A percentile compares a stretch with the other conserved stretches of the same genome.
Conservation (phyloP, 2,888 invertebrate genomes). For the Entomobrya proxima region DNA sequence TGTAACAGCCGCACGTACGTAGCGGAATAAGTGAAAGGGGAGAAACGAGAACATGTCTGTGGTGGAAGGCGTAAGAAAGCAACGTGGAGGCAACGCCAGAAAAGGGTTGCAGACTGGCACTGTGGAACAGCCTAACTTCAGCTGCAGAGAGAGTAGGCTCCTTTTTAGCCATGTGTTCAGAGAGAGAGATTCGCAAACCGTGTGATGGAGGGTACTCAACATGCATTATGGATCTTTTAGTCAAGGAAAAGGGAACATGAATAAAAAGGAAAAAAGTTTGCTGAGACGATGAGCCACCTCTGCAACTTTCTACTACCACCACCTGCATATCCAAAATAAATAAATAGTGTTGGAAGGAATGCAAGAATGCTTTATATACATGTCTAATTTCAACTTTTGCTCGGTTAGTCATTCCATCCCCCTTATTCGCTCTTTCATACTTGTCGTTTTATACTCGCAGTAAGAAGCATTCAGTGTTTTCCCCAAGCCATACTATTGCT, state of each 20-base stretch:
- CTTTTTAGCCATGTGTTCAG: constrained; percentile 12
- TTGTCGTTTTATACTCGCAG: neutral
- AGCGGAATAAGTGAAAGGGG: constrained; percentile 41
- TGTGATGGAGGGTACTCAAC: constrained; percentile 29
- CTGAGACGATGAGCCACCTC: neutral
- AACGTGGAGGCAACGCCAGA: constrained; percentile 18
- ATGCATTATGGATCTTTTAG: constrained; percentile 54
- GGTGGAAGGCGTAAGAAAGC: constrained; percentile 20
- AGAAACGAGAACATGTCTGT: constrained; percentile 33
- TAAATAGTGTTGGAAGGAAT: constrained; percentile 40
- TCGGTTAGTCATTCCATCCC: constrained; percentile 16
- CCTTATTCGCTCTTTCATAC: neutral
- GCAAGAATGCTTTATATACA: constrained; percentile 21
- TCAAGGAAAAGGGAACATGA: constrained; percentile 38
- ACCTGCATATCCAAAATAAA: constrained; percentile 56
- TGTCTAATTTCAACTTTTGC: constrained; percentile 22
- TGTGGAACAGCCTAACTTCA: neutral
- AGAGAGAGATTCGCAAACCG: neutral
- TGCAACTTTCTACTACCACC: neutral
- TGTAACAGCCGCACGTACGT: constrained; percentile 35
- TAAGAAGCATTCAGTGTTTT: neutral
- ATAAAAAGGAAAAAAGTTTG: constrained; percentile 52
- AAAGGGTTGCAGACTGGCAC: constrained; percentile 25
- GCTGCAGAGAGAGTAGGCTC: neutral
- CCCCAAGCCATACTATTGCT: neutral